These are phyloP conservation scores for Athene cunicularia DNA, from an alignment of 2,113 vertebrate genomes.

Conservation along the genomic window DNA sequence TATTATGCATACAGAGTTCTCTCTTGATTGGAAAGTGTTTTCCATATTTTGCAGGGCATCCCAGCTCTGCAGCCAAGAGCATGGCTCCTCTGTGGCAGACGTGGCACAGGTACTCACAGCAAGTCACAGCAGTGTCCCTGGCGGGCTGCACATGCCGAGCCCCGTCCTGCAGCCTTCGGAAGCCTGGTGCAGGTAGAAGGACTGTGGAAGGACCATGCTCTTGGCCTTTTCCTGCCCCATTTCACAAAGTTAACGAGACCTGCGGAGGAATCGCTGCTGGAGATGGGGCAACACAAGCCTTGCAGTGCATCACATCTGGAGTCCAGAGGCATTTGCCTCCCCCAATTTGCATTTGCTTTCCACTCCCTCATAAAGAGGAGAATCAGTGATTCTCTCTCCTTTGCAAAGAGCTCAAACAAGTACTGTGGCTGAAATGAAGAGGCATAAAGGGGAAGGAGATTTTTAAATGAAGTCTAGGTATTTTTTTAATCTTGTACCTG, in stretches of 20 bases:
- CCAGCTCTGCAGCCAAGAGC: not conserved
- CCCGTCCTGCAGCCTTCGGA: not conserved
- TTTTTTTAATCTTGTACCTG: constrained; percentile 50
- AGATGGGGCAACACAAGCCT: not conserved
- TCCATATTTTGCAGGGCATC: not conserved
- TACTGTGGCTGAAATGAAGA: constrained; percentile 4
- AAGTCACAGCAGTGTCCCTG: rapidly evolving
- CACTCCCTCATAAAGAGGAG: not conserved
- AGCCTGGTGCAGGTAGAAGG: constrained; percentile 25
- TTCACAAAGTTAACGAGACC: constrained; percentile 59
- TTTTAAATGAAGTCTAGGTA: constrained; percentile 41
- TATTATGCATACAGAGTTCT: not conserved
- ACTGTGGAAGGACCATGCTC: not conserved
- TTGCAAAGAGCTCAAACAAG: not conserved
- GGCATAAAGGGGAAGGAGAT: constrained; percentile 20
- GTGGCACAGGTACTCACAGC: rapidly evolving
- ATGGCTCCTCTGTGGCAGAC: not conserved
- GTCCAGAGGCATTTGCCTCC: not conserved
- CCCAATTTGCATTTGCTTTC: not conserved
- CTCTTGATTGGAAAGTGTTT: not conserved
- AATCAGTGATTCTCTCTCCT: not conserved
- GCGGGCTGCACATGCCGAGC: not conserved
- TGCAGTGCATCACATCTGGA: constrained; percentile 51
- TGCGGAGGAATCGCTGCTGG: constrained; percentile 15
- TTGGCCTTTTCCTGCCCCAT: constrained; percentile 45